Evolutionary conservation across 2,113 vertebrate genomes (phyloP).

Genomic region (Tragelaphus strepsiceros): DNA sequence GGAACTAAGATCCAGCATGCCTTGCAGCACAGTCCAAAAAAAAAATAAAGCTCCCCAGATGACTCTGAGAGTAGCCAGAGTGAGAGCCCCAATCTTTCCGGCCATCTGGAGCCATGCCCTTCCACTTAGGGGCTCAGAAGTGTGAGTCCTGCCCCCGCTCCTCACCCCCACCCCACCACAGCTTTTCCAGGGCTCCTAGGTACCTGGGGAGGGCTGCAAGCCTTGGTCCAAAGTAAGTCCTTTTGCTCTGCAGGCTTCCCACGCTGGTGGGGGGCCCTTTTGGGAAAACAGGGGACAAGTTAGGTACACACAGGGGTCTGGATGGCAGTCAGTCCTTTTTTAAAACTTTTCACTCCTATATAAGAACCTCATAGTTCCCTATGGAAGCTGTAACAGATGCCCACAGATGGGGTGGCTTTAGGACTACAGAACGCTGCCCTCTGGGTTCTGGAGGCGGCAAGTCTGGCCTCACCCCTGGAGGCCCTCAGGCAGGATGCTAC

Average conservation of each 20-base stretch:
- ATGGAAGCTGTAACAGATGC: neutral
- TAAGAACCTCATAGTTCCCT: neutral
- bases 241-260: neutral
- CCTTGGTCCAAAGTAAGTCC: neutral
- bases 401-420: neutral
- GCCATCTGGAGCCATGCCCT: accelerated
- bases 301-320: neutral
- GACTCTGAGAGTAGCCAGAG: neutral
- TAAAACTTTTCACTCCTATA: accelerated
- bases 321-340: neutral
- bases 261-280: neutral
- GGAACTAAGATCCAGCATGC: neutral
- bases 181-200: neutral
- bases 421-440: neutral
- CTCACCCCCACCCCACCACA: accelerated
- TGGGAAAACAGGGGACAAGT: neutral
- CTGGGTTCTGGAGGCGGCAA: neutral
- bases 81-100: neutral
- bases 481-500: neutral
- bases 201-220: too few species aligned
- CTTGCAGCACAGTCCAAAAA: neutral
- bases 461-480: accelerated
- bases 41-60: neutral
- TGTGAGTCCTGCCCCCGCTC: neutral
- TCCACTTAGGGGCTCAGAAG: neutral